Percentiles rank a stretch among this genome's conserved stretches.
These are phyloP conservation scores for Psittacus erithacus DNA, from an alignment of 2,113 vertebrate species.

Conservation along the genomic window DNA sequence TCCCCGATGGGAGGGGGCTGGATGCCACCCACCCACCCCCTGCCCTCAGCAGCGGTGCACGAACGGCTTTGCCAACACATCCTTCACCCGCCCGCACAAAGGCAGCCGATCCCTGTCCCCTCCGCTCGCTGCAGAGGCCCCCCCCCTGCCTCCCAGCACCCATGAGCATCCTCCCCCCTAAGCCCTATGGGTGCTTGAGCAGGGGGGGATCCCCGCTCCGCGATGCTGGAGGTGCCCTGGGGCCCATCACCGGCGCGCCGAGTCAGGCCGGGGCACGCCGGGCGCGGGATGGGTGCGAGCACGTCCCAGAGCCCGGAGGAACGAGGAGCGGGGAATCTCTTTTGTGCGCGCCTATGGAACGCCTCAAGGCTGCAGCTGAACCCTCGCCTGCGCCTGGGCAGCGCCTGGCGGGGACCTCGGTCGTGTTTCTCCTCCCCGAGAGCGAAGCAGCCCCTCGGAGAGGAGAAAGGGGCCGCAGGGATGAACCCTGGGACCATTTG, in stretches of 20 bases:
- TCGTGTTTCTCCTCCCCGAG: not conserved
- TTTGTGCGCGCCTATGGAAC: not conserved
- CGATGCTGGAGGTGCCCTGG: not conserved
- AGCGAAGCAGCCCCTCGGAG: not conserved
- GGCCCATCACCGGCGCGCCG: not conserved
- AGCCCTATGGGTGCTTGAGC: not conserved
- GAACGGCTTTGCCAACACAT: not conserved
- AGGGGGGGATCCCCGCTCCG: not conserved
- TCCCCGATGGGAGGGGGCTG: not conserved
- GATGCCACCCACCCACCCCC: not conserved
- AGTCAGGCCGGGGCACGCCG: conserved; percentile 16
- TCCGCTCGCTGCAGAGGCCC: not conserved
- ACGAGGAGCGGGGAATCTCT: not conserved
- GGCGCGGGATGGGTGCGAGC: conserved; percentile 5
- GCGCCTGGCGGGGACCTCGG: not conserved
- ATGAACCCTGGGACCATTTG: not conserved
- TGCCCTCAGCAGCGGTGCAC: not conserved
- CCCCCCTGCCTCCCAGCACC: not conserved
- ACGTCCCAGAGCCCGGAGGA: not conserved
- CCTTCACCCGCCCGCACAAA: not conserved
- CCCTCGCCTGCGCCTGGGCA: not conserved
- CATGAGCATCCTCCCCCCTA: not conserved
- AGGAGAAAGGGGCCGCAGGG: not conserved
- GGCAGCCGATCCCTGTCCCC: not conserved
- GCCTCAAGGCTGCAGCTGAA: not conserved